Conservation (phyloP, 2,888 invertebrate genomes). For the Orthonevra nobilis region DNA sequence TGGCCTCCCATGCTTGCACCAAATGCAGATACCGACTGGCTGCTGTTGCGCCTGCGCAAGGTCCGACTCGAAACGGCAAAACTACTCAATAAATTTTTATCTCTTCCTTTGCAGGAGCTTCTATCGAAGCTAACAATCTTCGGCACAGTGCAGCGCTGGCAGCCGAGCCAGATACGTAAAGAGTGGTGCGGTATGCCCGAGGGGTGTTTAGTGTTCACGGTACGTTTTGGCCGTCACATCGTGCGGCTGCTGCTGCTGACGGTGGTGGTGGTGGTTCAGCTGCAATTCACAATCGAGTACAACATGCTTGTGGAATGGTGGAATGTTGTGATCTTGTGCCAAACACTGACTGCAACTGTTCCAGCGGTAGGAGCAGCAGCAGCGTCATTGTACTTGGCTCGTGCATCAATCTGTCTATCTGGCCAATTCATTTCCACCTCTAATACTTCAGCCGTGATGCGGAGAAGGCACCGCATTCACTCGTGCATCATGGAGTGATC, state of each 20-base stretch:
- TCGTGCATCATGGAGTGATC: constrained; percentile 51
- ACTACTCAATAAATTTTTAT: constrained; percentile 61
- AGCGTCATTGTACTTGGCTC: constrained; percentile 58
- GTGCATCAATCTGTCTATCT: constrained; percentile 64
- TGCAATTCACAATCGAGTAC: constrained; percentile 40
- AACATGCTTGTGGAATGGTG: constrained; percentile 60
- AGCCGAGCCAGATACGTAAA: too few species aligned
- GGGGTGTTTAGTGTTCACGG: constrained; percentile 30
- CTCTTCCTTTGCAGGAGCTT: constrained; percentile 49
- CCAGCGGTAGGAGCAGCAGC: constrained; percentile 32
- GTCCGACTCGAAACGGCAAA: constrained; percentile 38
- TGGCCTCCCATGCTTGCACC: constrained; percentile 4
- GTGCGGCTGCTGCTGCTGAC: background rate
- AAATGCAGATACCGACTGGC: constrained; percentile 33
- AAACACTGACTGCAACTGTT: constrained; percentile 44
- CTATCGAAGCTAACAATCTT: constrained; percentile 56
- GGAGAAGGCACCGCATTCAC: background rate
- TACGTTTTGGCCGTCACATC: constrained; percentile 21
- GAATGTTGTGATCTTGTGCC: constrained; percentile 66
- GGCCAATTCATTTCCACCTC: constrained; percentile 66
- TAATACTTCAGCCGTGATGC: constrained; percentile 30
- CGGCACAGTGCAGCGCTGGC: too few species aligned
- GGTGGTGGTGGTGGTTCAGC: constrained; percentile 7
- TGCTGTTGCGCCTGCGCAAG: constrained; percentile 27
- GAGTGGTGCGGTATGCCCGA: constrained; percentile 18